These are phyloP conservation scores for Hyposoter dolosus DNA, from an alignment of 2,888 invertebrate species.

Conservation along the genomic window DNA sequence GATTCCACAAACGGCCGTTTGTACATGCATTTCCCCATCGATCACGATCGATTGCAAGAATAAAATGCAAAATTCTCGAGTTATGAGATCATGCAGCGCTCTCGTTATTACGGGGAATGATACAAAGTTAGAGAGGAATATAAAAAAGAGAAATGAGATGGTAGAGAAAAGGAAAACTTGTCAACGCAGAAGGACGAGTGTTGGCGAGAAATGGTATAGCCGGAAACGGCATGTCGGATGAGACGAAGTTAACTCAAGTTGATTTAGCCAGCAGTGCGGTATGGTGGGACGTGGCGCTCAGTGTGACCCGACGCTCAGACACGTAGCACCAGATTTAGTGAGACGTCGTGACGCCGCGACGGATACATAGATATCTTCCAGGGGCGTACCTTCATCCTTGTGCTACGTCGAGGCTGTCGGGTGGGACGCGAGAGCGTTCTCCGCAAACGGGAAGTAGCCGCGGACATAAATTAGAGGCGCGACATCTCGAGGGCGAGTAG, in stretches of 20 bases:
- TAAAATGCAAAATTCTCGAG: not conserved
- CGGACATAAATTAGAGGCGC: constrained; percentile 81
- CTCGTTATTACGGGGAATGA: not conserved
- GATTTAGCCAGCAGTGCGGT: constrained; percentile 80
- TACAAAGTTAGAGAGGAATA: not conserved
- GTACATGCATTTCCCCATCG: no score
- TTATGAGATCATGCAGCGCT: not conserved
- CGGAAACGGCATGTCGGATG: constrained; percentile 82
- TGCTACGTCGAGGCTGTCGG: constrained; percentile 77
- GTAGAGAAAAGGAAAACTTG: constrained; percentile 70
- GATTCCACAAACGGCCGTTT: no score
- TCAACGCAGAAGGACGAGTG: constrained; percentile 73
- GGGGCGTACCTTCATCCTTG: constrained; percentile 79
- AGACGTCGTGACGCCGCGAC: constrained; percentile 83
- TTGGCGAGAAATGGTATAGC: constrained; percentile 71
- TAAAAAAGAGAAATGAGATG: constrained; percentile 47
- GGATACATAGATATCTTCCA: constrained; percentile 84
- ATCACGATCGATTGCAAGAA: no score
- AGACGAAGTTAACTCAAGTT: constrained; percentile 83
- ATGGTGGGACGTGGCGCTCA: constrained; percentile 63
- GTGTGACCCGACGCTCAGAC: constrained; percentile 77
- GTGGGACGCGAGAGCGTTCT: constrained; percentile 75
- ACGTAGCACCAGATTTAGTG: constrained; percentile 84
- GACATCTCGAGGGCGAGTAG: constrained; percentile 77
- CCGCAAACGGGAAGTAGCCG: constrained; percentile 80